Percentiles rank a stretch among this genome's conserved stretches.
Conservation (phyloP, 1,140 invertebrate species). For the Muscidifurax raptorellus region DNA sequence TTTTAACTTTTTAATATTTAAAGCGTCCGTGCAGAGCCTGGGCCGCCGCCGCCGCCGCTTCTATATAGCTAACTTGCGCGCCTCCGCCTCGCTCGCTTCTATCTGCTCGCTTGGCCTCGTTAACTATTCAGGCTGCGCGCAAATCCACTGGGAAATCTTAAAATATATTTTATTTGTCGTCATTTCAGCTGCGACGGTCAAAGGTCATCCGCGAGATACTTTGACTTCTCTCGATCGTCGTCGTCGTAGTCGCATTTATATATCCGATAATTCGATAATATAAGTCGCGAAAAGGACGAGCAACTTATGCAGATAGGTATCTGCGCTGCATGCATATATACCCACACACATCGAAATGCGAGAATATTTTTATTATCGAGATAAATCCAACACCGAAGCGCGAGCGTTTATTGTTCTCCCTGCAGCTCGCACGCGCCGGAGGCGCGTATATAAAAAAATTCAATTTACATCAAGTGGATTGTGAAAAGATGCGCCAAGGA, state of each 20-base stretch:
- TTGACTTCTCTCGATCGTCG: slow-evolving; percentile 54
- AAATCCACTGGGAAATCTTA: slow-evolving; percentile 67
- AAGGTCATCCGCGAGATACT: slow-evolving; percentile 65
- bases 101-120: slow-evolving; percentile 58
- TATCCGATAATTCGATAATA: no score
- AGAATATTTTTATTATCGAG: no score
- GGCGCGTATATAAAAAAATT: slow-evolving; percentile 47
- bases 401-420: not conserved
- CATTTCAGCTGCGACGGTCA: slow-evolving; percentile 61
- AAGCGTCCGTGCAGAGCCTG: slow-evolving; percentile 54
- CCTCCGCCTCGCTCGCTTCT: slow-evolving; percentile 21
- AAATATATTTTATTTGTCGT: slow-evolving; percentile 73
- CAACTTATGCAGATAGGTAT: no score
- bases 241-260: no score
- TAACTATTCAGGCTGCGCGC: slow-evolving; percentile 61
- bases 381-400: no score
- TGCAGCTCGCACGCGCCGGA: not conserved
- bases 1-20: slow-evolving; percentile 73
- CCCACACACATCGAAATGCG: not conserved
- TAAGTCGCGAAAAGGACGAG: no score
- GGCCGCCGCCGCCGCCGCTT: not conserved
- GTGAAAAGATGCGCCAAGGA: not conserved
- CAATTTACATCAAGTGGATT: slow-evolving; percentile 32
- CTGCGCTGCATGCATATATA: no score
- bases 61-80: not conserved